Evolutionary conservation across 2,888 invertebrate species (phyloP).

Genomic region (Hylaea fasciaria): DNA sequence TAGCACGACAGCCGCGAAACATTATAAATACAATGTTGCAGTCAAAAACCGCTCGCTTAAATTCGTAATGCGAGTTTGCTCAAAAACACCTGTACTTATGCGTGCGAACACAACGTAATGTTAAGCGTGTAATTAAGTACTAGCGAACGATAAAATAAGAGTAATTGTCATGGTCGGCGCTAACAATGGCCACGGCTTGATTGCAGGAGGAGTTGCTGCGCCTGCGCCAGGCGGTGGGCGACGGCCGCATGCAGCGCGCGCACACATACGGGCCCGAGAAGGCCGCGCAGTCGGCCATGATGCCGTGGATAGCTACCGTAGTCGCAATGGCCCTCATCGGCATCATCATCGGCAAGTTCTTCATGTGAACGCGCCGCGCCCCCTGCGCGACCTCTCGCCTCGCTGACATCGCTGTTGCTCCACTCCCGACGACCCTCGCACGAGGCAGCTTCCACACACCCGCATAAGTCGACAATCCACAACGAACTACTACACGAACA

Average conservation of each 20-base stretch:
- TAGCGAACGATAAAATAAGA: not conserved
- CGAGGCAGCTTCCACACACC: constrained; percentile 58
- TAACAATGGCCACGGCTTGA: constrained; percentile 24
- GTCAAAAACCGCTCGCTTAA: not conserved
- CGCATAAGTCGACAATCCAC: constrained; percentile 34
- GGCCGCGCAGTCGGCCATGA: constrained; percentile 82
- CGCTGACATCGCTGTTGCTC: constrained; percentile 67
- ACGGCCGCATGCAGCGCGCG: constrained; percentile 67
- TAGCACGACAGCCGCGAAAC: constrained; percentile 1
- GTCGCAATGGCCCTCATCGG: constrained; percentile 89
- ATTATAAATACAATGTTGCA: not conserved
- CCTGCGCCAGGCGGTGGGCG: constrained; percentile 79
- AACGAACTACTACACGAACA: constrained; percentile 5
- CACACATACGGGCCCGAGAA: constrained; percentile 84
- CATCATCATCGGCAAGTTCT: constrained; percentile 91
- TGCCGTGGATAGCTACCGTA: constrained; percentile 87
- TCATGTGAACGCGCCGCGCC: constrained; percentile 87
- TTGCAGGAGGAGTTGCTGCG: constrained; percentile 87
- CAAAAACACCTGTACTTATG: not conserved
- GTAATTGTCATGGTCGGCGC: not conserved
- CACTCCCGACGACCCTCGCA: constrained; percentile 60
- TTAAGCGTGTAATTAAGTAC: not conserved
- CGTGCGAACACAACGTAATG: not conserved
- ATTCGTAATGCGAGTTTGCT: too few species aligned
- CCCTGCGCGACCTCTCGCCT: constrained; percentile 56